These are phyloP conservation scores for Phrynocephalus versicolor DNA, from an alignment of 2,113 vertebrate species.

Conservation along the genomic window DNA sequence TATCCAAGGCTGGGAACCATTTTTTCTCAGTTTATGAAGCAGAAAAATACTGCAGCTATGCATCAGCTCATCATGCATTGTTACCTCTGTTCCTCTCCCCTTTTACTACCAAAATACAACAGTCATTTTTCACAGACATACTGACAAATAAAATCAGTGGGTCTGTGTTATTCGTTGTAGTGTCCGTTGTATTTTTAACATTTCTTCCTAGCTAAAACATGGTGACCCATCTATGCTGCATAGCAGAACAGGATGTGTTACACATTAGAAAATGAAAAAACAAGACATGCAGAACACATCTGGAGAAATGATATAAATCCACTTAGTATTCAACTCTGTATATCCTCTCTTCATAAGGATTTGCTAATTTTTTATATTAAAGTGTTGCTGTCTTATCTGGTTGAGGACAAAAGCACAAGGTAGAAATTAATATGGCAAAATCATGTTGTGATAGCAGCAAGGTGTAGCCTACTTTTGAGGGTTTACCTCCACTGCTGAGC, in stretches of 20 bases:
- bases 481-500: too few relatives aligned
- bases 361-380: constrained; percentile 35
- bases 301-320: constrained; percentile 50
- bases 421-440: not conserved
- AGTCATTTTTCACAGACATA: constrained; percentile 59
- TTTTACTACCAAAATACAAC: constrained; percentile 57
- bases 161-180: constrained; percentile 58
- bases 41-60: constrained; percentile 68
- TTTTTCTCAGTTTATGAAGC: constrained; percentile 65
- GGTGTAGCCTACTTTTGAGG: too few relatives aligned
- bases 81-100: constrained; percentile 67
- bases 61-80: constrained; percentile 54
- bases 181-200: constrained; percentile 54
- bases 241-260: constrained; percentile 43
- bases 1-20: not conserved
- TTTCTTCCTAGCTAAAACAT: constrained; percentile 45
- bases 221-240: constrained; percentile 49
- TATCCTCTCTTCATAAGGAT: constrained; percentile 36
- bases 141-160: constrained; percentile 67
- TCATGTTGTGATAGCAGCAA: not conserved
- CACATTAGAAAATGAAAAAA: constrained; percentile 59
- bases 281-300: constrained; percentile 26
- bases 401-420: not conserved
- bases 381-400: not conserved
- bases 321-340: constrained; percentile 53